These are phyloP conservation scores for Typhlomys cinereus DNA, from an alignment of 2,113 vertebrate species.

Conservation along the genomic window DNA sequence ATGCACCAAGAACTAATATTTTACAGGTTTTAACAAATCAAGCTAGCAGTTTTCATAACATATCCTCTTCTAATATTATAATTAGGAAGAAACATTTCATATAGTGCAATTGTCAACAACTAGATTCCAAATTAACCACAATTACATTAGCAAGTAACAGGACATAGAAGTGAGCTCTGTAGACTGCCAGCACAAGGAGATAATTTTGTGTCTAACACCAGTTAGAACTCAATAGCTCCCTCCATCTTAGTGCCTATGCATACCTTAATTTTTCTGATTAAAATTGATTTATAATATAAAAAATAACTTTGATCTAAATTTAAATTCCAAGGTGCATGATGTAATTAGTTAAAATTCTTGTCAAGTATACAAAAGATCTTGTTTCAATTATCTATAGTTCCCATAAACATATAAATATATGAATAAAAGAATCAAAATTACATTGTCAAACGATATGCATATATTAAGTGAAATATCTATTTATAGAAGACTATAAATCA, in stretches of 20 bases:
- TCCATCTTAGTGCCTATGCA: background rate
- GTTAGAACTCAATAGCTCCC: background rate
- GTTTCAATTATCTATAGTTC: background rate
- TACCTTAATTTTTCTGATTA: background rate
- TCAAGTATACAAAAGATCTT: background rate
- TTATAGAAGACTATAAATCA: background rate
- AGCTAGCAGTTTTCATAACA: constrained; percentile 63
- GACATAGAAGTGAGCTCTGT: constrained; percentile 44
- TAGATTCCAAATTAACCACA: constrained; percentile 62
- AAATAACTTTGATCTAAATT: constrained; percentile 27
- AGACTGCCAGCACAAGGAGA: constrained; percentile 12
- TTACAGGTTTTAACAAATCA: constrained; percentile 63
- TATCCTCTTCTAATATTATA: constrained; percentile 57
- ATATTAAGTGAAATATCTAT: background rate
- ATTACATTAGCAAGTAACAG: constrained; percentile 52
- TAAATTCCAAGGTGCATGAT: background rate
- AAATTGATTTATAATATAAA: constrained; percentile 22
- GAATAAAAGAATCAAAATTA: background rate
- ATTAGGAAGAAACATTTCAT: constrained; percentile 59
- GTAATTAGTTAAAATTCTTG: background rate
- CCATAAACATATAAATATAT: background rate
- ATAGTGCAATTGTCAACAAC: constrained; percentile 10
- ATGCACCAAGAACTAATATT: background rate
- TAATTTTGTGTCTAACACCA: background rate
- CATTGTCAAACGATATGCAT: background rate